phyloP scores from a whole-genome alignment of 2,888 invertebrate species.

The Drosophila antonietae region DNA sequence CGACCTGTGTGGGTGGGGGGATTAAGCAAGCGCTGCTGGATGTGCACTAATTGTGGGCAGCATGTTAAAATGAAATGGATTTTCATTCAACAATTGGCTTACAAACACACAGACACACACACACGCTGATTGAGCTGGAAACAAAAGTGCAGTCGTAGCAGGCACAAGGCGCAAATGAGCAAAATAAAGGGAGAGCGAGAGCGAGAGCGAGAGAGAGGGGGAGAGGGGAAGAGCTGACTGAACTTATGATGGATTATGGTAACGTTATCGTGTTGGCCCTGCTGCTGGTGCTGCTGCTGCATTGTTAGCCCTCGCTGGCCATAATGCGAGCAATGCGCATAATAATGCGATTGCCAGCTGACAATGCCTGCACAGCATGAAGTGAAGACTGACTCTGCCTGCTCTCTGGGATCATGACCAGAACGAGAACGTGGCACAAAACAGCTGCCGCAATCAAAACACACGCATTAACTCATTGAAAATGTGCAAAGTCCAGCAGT shows the following conservation, averaged over 20 bases:
- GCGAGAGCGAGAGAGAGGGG: neutral
- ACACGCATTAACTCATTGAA: constrained; percentile 57
- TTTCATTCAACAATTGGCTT: constrained; percentile 81
- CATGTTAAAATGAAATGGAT: constrained; percentile 83
- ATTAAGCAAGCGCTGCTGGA: constrained; percentile 60
- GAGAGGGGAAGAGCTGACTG: constrained; percentile 34
- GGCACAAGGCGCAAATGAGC: constrained; percentile 53
- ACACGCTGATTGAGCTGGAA: constrained; percentile 7
- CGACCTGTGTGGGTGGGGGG: constrained; percentile 11
- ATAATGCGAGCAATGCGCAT: constrained; percentile 60
- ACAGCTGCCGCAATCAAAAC: constrained; percentile 50
- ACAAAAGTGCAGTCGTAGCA: constrained; percentile 42
- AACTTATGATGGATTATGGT: constrained; percentile 81
- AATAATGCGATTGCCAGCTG: constrained; percentile 72
- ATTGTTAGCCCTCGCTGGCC: constrained; percentile 47
- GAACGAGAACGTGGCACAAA: constrained; percentile 10
- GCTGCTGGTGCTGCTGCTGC: constrained; percentile 9
- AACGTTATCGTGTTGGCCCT: constrained; percentile 43
- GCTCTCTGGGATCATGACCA: constrained; percentile 2
- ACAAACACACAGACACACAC: constrained; percentile 27
- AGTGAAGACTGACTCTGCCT: neutral
- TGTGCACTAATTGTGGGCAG: constrained; percentile 82
- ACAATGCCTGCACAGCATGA: constrained; percentile 33
- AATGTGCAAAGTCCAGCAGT: constrained; percentile 6
- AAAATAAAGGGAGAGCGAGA: constrained; percentile 31